Base-by-base conservation (phyloP, 1,140 invertebrate genomes). In the Drosophila mauritiana region DNA sequence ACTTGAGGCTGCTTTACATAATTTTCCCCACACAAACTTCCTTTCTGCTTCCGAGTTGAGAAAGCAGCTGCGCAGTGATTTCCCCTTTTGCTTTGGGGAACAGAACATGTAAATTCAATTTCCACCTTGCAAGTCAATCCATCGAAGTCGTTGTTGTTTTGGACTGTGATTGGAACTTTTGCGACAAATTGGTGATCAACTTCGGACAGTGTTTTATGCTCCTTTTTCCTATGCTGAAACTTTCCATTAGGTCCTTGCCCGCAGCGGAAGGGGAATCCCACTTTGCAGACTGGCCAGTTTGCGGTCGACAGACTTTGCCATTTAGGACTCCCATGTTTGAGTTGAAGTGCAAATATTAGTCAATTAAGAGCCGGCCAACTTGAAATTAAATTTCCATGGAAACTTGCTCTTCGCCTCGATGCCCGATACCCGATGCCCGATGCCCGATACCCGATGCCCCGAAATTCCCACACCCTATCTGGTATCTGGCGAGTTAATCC, bases 1-100 rank as follows among this genome's bases (percentile, higher is more conserved):
- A 73, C 63, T 88, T 86, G 75, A 76, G 67, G 72, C 76, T 83
- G 27, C 76, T 88, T 88, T 80, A 72, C 83, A 88, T 88, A 83
- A 89, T 88, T 80, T 74, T 49, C 20, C 58, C 64, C 70, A 72
- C 83, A 43, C 65, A 54, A 52, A 74, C 59, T 81, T 75, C 34
- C 27, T 5, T 64, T 40, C 8, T 55, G 8, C 59, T 25, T 51
- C 40, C 45, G 5, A 49, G 40, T 25, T n/a, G 36, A 54, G 31
- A 62, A 78, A 53, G 61, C 51, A 54, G 11, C 36, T 63, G 12
- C 39, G 40, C 27, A 57, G 13, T 56, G 39, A 3, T 39, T 22
- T 59, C 58, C 37, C 31, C 20, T 22, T 20, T 34, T 25, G 42
- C 40, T 15, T 25, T 25, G 42, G 17, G 34, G 17, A 56, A 45